These are phyloP conservation scores for Cecidostiba fungosa DNA, from an alignment of 2,888 invertebrate genomes.

Conservation along the genomic window DNA sequence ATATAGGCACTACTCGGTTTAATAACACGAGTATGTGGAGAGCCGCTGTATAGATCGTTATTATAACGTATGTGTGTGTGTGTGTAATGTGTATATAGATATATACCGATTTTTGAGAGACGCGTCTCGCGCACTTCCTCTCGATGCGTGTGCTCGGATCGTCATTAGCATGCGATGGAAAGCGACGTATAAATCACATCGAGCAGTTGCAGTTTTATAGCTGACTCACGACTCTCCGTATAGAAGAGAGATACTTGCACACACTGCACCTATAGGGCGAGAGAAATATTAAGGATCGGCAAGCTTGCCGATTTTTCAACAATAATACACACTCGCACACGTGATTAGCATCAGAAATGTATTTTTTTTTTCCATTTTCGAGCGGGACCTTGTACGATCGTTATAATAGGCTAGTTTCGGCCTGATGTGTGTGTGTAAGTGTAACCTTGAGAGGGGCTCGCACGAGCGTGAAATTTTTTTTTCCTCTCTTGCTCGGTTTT, in stretches of 20 bases:
- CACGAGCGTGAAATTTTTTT: neutral
- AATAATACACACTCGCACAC: neutral
- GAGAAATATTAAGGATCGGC: neutral
- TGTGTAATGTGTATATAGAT: neutral
- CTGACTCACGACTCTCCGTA: neutral
- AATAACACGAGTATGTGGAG: constrained; percentile 2
- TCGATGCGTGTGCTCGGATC: neutral
- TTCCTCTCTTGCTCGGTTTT: neutral
- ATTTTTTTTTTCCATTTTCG: neutral
- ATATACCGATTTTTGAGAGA: neutral
- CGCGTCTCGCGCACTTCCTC: neutral
- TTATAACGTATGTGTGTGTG: neutral
- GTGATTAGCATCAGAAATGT: neutral
- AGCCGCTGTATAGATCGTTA: neutral
- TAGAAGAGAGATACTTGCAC: neutral
- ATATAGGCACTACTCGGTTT: neutral
- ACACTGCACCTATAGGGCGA: neutral
- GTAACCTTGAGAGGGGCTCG: neutral
- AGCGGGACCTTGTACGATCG: constrained; percentile 5
- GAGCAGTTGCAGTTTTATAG: neutral
- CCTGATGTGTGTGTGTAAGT: neutral
- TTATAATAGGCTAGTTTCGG: constrained; percentile 3
- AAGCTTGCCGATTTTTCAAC: neutral
- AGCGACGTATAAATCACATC: constrained; percentile 4
- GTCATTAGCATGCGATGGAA: constrained; percentile 5